Percentiles rank a stretch among this genome's conserved stretches.
Conservation (phyloP, 2,797 vertebrate species). For the Potorous gilbertii region DNA sequence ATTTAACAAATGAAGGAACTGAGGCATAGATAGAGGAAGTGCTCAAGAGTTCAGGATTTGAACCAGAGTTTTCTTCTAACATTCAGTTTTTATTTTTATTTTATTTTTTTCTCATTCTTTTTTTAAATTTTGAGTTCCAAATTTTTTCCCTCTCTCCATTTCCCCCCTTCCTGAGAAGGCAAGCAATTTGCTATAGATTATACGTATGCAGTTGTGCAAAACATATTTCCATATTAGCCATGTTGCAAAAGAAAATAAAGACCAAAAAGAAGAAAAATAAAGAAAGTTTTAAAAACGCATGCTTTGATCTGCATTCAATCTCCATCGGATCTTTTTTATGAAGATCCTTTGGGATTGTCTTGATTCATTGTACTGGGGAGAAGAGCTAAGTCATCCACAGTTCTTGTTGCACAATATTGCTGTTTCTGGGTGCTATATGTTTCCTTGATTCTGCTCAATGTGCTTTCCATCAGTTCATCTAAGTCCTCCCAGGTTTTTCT, state of each 20-base stretch:
- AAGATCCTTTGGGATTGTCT: not conserved
- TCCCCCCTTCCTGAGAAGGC: not conserved
- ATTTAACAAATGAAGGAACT: not conserved
- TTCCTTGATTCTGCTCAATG: not conserved
- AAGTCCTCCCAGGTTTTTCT: not conserved
- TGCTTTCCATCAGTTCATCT: not conserved
- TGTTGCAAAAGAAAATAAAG: not conserved
- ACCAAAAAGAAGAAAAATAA: not conserved
- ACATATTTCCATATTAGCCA: not conserved
- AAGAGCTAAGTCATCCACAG: not conserved
- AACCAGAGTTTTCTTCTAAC: not conserved
- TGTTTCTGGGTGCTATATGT: not conserved
- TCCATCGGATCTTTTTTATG: not conserved
- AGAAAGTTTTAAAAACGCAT: not conserved
- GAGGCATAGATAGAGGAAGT: not conserved
- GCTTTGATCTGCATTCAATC: not conserved
- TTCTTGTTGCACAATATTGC: not conserved
- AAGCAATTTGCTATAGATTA: not conserved
- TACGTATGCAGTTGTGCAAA: not conserved
- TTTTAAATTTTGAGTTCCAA: not conserved
- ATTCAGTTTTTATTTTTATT: not conserved
- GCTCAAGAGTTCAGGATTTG: not conserved
- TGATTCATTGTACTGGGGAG: not conserved
- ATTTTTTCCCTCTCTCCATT: not conserved
- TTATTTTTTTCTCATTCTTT: not conserved